These are phyloP conservation scores for Eilema sororculum DNA, from an alignment of 2,888 invertebrate genomes.

Conservation along the genomic window DNA sequence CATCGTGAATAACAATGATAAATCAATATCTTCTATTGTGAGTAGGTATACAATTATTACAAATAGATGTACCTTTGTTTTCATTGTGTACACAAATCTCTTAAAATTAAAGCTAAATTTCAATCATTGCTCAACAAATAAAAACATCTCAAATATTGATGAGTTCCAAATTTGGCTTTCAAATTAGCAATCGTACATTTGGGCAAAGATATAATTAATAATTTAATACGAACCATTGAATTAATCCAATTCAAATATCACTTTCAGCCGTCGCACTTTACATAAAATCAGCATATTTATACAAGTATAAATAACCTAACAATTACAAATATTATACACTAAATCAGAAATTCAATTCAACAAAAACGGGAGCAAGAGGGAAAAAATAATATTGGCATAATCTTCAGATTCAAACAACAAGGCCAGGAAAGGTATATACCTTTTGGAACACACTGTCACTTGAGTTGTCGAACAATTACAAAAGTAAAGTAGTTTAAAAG, in stretches of 20 bases:
- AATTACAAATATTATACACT: conserved; percentile 13
- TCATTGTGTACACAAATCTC: not conserved
- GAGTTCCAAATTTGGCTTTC: not conserved
- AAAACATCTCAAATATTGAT: conserved; percentile 2
- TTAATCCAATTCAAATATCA: conserved; percentile 1
- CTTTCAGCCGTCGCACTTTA: not conserved
- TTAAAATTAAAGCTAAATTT: not conserved
- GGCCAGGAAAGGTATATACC: conserved; percentile 21
- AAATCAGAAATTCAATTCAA: conserved; percentile 25
- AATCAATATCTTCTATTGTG: not conserved
- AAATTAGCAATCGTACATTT: not conserved
- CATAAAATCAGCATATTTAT: conserved; percentile 9
- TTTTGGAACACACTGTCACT: conserved; percentile 16
- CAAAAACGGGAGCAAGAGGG: conserved; percentile 16
- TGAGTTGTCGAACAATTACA: conserved; percentile 19
- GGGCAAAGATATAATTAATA: not conserved
- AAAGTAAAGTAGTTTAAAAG: too few relatives aligned
- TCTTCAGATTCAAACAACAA: conserved; percentile 27
- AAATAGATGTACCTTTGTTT: not conserved
- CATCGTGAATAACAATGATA: not conserved
- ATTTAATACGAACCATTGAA: not conserved
- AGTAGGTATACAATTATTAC: not conserved
- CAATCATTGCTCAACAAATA: not conserved
- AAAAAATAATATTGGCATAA: conserved; percentile 32
- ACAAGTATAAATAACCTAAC: conserved; percentile 9